Conservation (phyloP, 2,113 vertebrate genomes). For the Rutilus rutilus region DNA sequence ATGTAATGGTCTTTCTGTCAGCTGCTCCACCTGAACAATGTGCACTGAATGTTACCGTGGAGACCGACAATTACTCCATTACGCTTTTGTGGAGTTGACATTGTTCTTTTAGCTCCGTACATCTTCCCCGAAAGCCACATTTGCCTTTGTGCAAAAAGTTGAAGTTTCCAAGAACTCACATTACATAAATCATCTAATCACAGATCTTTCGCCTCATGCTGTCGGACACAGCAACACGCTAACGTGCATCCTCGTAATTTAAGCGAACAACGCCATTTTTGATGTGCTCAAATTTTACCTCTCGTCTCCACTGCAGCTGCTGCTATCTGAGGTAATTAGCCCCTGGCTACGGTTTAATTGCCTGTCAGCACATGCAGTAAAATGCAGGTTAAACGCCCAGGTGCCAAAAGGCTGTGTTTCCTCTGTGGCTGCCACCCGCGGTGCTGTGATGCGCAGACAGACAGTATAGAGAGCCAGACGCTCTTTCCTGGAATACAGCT, state of each 20-base stretch:
- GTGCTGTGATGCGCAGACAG: constrained; percentile 39
- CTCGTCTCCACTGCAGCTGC: constrained; percentile 36
- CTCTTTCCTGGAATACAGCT: constrained; percentile 35
- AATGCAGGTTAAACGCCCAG: constrained; percentile 61
- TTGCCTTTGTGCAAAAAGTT: neutral
- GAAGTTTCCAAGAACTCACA: neutral
- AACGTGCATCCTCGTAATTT: neutral
- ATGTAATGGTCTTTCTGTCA: constrained; percentile 40
- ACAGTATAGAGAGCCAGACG: constrained; percentile 6
- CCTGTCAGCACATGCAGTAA: constrained; percentile 53
- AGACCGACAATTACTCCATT: constrained; percentile 55
- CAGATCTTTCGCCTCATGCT: neutral
- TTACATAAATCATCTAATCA: neutral
- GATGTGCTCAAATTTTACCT: constrained; percentile 10
- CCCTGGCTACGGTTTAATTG: constrained; percentile 56
- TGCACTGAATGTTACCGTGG: constrained; percentile 54
- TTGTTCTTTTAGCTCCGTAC: constrained; percentile 14
- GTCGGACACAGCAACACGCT: neutral
- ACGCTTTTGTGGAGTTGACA: constrained; percentile 40
- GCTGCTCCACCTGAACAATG: constrained; percentile 52
- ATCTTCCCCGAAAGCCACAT: constrained; percentile 26
- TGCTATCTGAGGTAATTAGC: constrained; percentile 53
- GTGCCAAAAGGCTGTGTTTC: constrained; percentile 54
- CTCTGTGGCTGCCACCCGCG: constrained; percentile 37
- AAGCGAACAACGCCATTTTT: constrained; percentile 9